Conservation (phyloP, 2,888 invertebrate genomes). For the Diarsia dahlii region DNA sequence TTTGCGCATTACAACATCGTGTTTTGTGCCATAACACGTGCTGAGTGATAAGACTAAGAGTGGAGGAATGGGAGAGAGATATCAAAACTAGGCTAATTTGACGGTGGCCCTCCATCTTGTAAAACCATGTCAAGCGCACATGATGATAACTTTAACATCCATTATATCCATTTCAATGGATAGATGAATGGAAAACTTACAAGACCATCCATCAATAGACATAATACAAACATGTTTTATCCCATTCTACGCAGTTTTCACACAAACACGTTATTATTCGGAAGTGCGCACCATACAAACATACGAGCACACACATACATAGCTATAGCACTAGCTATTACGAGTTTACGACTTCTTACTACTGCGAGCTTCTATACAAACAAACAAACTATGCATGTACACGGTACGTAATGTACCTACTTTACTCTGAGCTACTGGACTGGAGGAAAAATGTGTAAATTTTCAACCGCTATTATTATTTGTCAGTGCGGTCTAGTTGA, state of each 20-base stretch:
- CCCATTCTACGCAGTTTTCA: constrained; percentile 62
- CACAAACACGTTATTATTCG: constrained; percentile 62
- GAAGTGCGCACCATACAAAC: constrained; percentile 51
- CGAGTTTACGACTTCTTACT: constrained; percentile 58
- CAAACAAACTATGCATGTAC: constrained; percentile 33
- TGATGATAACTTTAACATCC: constrained; percentile 22
- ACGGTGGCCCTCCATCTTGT: constrained; percentile 49
- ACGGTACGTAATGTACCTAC: constrained; percentile 16
- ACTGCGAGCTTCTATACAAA: constrained; percentile 47
- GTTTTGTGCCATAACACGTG: constrained; percentile 48
- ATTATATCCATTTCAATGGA: constrained; percentile 13
- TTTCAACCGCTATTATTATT: constrained; percentile 32
- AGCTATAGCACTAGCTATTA: constrained; percentile 44
- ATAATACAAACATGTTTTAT: constrained; percentile 53
- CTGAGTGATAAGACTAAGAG: constrained; percentile 51
- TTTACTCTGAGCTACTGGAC: not conserved
- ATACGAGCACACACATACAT: constrained; percentile 18
- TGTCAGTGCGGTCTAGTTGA: not conserved
- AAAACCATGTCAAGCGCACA: constrained; percentile 41
- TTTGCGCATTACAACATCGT: constrained; percentile 59
- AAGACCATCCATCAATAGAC: constrained; percentile 46
- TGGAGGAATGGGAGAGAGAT: constrained; percentile 50
- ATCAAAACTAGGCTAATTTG: constrained; percentile 58
- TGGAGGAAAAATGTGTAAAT: constrained; percentile 21
- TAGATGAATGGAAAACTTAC: constrained; percentile 55